Evolutionary conservation across 2,888 invertebrate species (phyloP), one percentile per base, ranked within the genome.

Genomic region (Arrhopalites spinosus): DNA sequence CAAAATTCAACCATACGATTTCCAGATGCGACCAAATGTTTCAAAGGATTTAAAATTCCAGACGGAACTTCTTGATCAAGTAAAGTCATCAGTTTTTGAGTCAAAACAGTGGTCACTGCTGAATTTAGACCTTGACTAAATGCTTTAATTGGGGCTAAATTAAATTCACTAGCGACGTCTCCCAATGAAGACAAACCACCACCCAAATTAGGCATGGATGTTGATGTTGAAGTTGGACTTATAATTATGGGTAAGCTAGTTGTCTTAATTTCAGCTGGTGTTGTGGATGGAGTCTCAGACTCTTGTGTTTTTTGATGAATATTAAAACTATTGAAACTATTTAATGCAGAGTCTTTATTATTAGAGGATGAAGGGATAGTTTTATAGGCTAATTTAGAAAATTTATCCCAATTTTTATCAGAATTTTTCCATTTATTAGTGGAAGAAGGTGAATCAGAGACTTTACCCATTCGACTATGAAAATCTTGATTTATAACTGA

Each of bases 1-100:
- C 83, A 83, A 72, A 79, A 83, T 27, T 82, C 83, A 0, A 83
- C 78, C 83, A 83, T 83, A 13, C 78, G 78, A 36, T 79, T 79
- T 15, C 83, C 83, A 8, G 83, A 81, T 0, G 82, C 81, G 0
- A 83, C 83, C 20, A 83, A 73, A 70, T 83, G 82, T 64, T 80
- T 82, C 43, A 83, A 36, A 2, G 83, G 83, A 36, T 78, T 80
- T 7, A 83, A 66, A 63, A 83, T 77, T 5, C 80, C 78, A 36
- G 73, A 78, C 17, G 83, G 82, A 13, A 81, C 79, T 59, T 83
- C 83, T 27, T 81, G 81, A 63, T 83, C 83, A 63, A 83, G 74
- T 25, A 83, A 75, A 50, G 72, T 78, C 80, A 83, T 81, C 17
- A 83, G 74, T 72, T 82, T 82, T 63, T 82, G 81, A 8, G 81